A percentile compares a stretch with the other conserved stretches of the same genome.
Conservation (phyloP, 2,888 invertebrate genomes). For the Spisula solida region DNA sequence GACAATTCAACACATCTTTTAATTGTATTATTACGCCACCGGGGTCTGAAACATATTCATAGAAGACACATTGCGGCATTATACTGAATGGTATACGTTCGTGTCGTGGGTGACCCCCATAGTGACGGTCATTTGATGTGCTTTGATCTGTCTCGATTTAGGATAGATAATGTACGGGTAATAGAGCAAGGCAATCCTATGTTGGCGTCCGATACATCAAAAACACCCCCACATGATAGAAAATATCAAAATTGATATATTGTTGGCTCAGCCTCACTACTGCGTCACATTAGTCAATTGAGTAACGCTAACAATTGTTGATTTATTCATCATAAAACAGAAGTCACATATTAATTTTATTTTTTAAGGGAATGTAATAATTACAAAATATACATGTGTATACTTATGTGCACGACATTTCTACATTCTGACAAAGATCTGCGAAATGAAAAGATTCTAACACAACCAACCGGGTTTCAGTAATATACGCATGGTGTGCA, state of each 20-base stretch:
- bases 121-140: neutral
- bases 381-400: neutral
- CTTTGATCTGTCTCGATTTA: conserved; percentile 25
- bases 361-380: no score
- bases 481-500: no score
- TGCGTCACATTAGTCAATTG: neutral
- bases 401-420: no score
- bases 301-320: neutral
- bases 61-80: neutral
- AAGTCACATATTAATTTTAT: neutral
- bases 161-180: neutral
- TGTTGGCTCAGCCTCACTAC: neutral
- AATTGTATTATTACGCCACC: neutral
- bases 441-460: no score
- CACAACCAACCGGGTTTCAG: no score
- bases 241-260: neutral
- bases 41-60: neutral
- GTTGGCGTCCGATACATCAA: conserved; percentile 36
- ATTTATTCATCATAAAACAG: neutral
- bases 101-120: conserved; percentile 2
- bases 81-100: neutral
- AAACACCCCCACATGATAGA: conserved; percentile 20
- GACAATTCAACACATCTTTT: no score
- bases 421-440: no score
- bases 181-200: neutral